A percentile compares a stretch with the other conserved stretches of the same genome.
phyloP scores from a whole-genome alignment of 1,140 invertebrate species.

The Tetragonula clypearis region DNA sequence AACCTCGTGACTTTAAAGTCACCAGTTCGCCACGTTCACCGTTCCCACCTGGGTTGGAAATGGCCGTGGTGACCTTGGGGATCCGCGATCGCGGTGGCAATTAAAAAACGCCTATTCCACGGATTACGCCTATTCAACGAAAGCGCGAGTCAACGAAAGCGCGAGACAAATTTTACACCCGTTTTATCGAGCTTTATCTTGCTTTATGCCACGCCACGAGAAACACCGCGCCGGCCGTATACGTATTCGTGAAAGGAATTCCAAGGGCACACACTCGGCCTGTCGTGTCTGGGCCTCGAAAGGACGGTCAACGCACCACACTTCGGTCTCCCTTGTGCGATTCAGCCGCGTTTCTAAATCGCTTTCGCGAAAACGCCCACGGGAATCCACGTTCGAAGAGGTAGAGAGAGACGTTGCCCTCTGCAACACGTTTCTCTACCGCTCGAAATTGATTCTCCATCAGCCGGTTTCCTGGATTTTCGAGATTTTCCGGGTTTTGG shows the following conservation, averaged over 20 bases:
- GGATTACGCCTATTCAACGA: slow-evolving; percentile 8
- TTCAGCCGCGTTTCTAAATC: slow-evolving; percentile 58
- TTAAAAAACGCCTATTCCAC: slow-evolving; percentile 43
- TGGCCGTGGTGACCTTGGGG: not conserved
- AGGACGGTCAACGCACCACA: slow-evolving; percentile 66
- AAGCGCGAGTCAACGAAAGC: too few species aligned
- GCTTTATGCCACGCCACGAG: slow-evolving; percentile 40
- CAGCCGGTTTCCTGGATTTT: too few species aligned
- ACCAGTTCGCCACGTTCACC: not conserved
- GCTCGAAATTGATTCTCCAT: not conserved
- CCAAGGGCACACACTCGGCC: slow-evolving; percentile 51
- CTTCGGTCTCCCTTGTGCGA: slow-evolving; percentile 58
- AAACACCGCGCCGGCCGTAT: slow-evolving; percentile 26
- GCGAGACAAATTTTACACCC: slow-evolving; percentile 32
- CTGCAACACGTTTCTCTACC: not conserved
- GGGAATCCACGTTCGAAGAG: not conserved
- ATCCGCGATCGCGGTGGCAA: not conserved
- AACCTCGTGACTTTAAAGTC: not conserved
- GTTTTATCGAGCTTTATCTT: slow-evolving; percentile 60
- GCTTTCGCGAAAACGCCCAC: slow-evolving; percentile 60
- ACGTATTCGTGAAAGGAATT: slow-evolving; percentile 61
- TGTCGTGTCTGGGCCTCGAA: slow-evolving; percentile 41
- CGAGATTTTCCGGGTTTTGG: not conserved
- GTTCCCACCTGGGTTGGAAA: too few species aligned
- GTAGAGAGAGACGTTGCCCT: not conserved